Conservation (phyloP, 1,140 invertebrate species). For the Ostrea denselamellosa region DNA sequence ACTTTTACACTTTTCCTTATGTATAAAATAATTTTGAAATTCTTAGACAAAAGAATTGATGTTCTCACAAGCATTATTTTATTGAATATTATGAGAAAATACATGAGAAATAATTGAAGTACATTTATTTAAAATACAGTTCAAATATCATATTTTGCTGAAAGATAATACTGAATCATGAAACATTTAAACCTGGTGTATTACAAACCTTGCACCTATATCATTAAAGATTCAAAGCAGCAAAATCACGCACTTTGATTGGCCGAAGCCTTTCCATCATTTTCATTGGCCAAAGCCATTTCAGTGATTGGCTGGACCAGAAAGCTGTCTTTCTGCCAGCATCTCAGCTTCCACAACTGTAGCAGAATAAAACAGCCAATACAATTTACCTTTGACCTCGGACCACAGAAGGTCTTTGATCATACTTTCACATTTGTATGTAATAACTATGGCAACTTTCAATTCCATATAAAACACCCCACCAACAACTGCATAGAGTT, state of each 20-base stretch:
- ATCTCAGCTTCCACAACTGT: constrained; percentile 15
- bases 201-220: constrained; percentile 34
- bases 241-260: background rate
- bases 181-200: background rate
- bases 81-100: background rate
- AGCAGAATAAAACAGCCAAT: constrained; percentile 42
- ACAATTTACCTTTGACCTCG: constrained; percentile 10
- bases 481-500: background rate
- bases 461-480: background rate
- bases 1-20: background rate
- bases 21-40: background rate
- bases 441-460: constrained; percentile 8
- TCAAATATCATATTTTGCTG: background rate
- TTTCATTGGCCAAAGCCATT: constrained; percentile 4
- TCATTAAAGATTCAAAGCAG: constrained; percentile 2
- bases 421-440: constrained; percentile 47
- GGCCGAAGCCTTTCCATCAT: constrained; percentile 24
- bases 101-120: background rate
- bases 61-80: background rate
- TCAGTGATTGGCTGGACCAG: constrained; percentile 25
- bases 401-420: background rate
- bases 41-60: background rate
- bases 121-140: background rate
- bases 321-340: constrained; percentile 7
- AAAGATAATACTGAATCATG: background rate